A percentile compares a stretch with the other conserved stretches of the same genome.
Evolutionary conservation across 2,113 vertebrate genomes (phyloP).

Genomic region (Stomatorhinus ivindoensis): DNA sequence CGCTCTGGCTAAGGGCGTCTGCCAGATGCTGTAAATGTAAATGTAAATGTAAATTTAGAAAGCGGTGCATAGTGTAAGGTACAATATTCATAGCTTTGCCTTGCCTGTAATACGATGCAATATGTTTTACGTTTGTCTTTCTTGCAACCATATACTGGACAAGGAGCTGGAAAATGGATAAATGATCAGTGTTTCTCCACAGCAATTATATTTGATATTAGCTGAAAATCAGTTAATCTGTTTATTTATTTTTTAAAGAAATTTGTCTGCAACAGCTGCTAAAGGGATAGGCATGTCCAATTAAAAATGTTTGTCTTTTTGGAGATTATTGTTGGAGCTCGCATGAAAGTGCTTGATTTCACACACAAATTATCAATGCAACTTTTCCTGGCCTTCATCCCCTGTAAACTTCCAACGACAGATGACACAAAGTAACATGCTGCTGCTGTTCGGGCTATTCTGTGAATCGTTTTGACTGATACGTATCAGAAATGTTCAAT

Average conservation of each 20-base stretch:
- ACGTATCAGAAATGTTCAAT: not conserved
- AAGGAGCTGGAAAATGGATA: not conserved
- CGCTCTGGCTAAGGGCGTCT: too few relatives aligned
- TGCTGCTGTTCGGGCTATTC: not conserved
- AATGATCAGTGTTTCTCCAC: not conserved
- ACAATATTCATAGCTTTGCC: not conserved
- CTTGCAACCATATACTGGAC: not conserved
- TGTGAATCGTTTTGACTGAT: not conserved
- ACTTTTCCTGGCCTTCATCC: not conserved
- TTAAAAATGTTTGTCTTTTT: not conserved
- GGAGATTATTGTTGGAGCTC: not conserved
- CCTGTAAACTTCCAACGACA: not conserved
- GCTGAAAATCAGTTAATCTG: not conserved
- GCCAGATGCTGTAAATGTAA: too few relatives aligned
- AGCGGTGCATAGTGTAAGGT: not conserved
- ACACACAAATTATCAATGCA: not conserved
- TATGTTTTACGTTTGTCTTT: not conserved
- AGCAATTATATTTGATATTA: not conserved
- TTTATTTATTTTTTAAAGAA: not conserved
- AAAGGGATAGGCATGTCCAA: not conserved
- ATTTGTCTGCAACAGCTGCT: not conserved
- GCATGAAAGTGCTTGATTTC: not conserved
- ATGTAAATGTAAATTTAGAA: too few relatives aligned
- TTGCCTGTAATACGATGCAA: not conserved
- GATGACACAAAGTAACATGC: not conserved